Base-by-base conservation (phyloP, 1,140 invertebrate species). In the Eurosta solidaginis region DNA sequence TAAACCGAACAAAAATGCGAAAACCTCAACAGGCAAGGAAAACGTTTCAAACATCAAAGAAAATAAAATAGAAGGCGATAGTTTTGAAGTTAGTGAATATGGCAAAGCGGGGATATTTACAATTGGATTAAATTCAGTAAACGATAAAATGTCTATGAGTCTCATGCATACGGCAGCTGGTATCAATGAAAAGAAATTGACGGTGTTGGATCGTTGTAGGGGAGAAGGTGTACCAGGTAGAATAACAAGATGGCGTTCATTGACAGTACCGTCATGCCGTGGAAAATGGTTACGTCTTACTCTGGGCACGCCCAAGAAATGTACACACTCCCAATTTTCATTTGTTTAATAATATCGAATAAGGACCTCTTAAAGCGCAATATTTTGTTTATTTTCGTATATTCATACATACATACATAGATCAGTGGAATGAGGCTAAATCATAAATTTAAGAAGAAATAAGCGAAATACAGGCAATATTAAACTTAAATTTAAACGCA, bases 231-330 rank as follows among this genome's bases (percentile, higher is more conserved):
- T 93, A 33, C 89, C 92, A 25, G 92, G 91, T 1, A 91, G 92
- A 81, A 90, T 91, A 76, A 95, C 94, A 20, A 90, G 94, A 45
- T 96, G 94, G 91, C 93, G 92, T 74, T 93, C 93, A 45, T 89
- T 96, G 20, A 91, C 93, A 20, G 92, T 92, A 42, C 92, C 93
- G 10, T 93, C 94, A 80, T 96, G 95, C 87, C 93, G 94, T 81
- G 95, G 95, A 44, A 94, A 95, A 85, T 96, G 94, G 94, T 85
- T 94, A n/a, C 91, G 93, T 22, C 89, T 92, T 12, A 90, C 90
- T 74, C 88, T 91, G 20, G 90, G 89, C 86, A 10, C 91, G 91
- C 81, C 90, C 89, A 84, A 89, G 88, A 83, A 89, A 89, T 91
- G 92, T 82, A 86, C 88, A 20, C 89, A 91, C 68, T 89, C 91